These are phyloP conservation scores for Zygothrica quintamaculata DNA, from an alignment of 2,888 invertebrate species.

Conservation along the genomic window DNA sequence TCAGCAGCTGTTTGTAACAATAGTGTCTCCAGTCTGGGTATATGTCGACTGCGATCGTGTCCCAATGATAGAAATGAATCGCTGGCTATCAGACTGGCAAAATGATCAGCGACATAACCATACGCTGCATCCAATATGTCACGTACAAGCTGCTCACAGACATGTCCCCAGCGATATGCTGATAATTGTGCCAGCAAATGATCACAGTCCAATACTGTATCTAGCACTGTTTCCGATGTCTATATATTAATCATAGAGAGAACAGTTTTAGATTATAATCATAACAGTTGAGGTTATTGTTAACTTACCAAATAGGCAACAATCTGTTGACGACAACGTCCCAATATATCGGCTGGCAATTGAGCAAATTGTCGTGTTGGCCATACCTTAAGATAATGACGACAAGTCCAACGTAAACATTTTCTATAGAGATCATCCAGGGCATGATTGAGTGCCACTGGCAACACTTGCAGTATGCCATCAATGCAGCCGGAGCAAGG, in stretches of 20 bases:
- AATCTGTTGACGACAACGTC: slow-evolving; percentile 93
- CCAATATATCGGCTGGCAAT: slow-evolving; percentile 91
- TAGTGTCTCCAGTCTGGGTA: slow-evolving; percentile 91
- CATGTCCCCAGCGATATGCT: slow-evolving; percentile 92
- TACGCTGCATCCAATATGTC: slow-evolving; percentile 92
- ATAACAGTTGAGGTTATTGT: too few species aligned
- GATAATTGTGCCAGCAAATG: slow-evolving; percentile 91
- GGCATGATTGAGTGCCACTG: slow-evolving; percentile 93
- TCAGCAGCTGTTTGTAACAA: slow-evolving; percentile 91
- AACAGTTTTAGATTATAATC: too few species aligned
- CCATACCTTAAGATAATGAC: slow-evolving; percentile 95
- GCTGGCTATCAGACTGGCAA: slow-evolving; percentile 90
- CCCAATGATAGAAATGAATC: slow-evolving; percentile 88
- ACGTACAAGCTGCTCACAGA: slow-evolving; percentile 89
- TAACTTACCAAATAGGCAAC: slow-evolving; percentile 89
- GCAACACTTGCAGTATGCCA: slow-evolving; percentile 94
- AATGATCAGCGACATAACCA: slow-evolving; percentile 91
- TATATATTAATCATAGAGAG: slow-evolving; percentile 69
- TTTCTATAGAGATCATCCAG: slow-evolving; percentile 94
- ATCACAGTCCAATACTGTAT: slow-evolving; percentile 93
- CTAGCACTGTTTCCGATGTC: slow-evolving; percentile 92
- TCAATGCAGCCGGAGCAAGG: slow-evolving; percentile 95
- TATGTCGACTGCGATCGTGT: slow-evolving; percentile 90
- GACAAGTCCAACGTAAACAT: slow-evolving; percentile 94
- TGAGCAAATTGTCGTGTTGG: slow-evolving; percentile 95